These are phyloP conservation scores for Centrocercus urophasianus DNA, from an alignment of 2,113 vertebrate genomes.

Conservation along the genomic window DNA sequence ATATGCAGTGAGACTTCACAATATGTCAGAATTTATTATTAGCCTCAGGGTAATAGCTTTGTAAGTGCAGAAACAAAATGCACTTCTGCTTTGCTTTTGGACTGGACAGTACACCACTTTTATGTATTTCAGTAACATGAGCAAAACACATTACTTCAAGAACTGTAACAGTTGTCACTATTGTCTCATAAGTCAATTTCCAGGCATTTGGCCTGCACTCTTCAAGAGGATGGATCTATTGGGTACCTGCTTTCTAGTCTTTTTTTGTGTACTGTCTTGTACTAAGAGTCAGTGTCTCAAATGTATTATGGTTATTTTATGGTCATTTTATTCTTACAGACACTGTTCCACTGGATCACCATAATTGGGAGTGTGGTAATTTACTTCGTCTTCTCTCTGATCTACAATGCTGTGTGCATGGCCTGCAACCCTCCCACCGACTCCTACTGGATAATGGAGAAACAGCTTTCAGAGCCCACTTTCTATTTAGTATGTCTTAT, in stretches of 20 bases:
- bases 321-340: constrained; percentile 76
- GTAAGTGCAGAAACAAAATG: background rate
- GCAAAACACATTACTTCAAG: background rate
- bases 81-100: background rate
- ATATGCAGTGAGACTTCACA: background rate
- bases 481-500: constrained; percentile 91
- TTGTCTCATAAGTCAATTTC: background rate
- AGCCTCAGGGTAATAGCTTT: background rate
- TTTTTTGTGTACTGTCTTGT: background rate
- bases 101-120: background rate
- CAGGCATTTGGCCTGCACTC: background rate
- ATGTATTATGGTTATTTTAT: background rate
- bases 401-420: constrained; percentile 85
- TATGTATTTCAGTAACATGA: background rate
- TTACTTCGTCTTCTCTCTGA: constrained; percentile 82
- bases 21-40: background rate
- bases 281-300: background rate
- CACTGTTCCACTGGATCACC: constrained; percentile 80
- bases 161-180: background rate
- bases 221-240: background rate
- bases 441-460: constrained; percentile 89
- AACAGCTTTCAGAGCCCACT: constrained; percentile 85
- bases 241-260: background rate
- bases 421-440: constrained; percentile 87
- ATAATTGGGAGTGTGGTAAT: constrained; percentile 85